Evolutionary conservation across 2,113 vertebrate genomes (phyloP), one percentile per base, ranked within the genome.

Genomic region (Odocoileus hemionus): DNA sequence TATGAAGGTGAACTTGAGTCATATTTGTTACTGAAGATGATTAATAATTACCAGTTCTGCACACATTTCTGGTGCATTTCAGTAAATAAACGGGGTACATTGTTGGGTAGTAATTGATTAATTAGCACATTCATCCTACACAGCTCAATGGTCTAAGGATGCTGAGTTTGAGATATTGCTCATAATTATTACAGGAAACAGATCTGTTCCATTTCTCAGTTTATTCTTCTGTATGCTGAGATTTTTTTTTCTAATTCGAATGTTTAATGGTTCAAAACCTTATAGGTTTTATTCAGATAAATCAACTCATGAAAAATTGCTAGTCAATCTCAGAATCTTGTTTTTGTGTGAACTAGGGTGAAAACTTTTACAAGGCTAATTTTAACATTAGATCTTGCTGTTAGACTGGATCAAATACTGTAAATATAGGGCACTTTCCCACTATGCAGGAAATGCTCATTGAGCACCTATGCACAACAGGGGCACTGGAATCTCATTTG

Each of bases 31-130:
- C 97, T 97, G 98, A 96, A 92, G 47, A 95, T 98, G 98, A 98
- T 99, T 98, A 98, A 98, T 98, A 98, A 99, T 98, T 98, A 98
- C 98, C 98, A 96, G 97, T 97, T 98, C 95, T 96, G 87, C 83
- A 93, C 93, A 94, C 79, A 5, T 97, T 89, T 94, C 95, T 96
- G 95, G 96, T 96, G 83, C 97, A 97, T 90, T 96, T 82, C 87
- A 97, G 98, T 98, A 98, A 98, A 97, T 97, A 98, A 99, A 97
- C 89, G 92, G 95, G 96, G 83, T 94, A 94, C 57, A 5, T 96
- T 97, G 93, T 78, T 97, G 98, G 96, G 87, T 70, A 98, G 97
- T 98, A 98, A 98, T 54, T 98, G 98, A 99, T 99, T 98, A 98
- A 99, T 99, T 98, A 98, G 98, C 97, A 96, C 70, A 64, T 97